Conservation (phyloP, 2,888 invertebrate species). For the Ditylenchus weischeri region DNA sequence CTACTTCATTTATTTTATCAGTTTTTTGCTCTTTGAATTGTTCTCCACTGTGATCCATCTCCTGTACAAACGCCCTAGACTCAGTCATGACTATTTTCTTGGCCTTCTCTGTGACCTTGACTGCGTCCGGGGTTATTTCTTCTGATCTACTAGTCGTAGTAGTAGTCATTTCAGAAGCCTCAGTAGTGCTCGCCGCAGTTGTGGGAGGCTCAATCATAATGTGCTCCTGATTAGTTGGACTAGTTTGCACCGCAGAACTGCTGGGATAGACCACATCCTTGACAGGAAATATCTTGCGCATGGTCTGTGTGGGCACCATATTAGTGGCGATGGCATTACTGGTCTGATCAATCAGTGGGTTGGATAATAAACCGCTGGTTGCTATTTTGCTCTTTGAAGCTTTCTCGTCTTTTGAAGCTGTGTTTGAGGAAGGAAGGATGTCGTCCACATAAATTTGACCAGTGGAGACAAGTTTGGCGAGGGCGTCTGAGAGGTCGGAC, state of each 20-base stretch:
- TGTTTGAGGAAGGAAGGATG: not conserved
- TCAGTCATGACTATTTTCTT: conserved; percentile 14
- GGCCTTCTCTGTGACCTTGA: not conserved
- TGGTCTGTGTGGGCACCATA: conserved; percentile 7
- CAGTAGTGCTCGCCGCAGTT: conserved; percentile 2
- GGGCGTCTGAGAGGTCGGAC: conserved; percentile 23
- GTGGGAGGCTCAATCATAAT: conserved; percentile 16
- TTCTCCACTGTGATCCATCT: conserved; percentile 13
- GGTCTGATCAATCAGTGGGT: conserved; percentile 13
- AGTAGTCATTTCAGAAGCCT: not conserved
- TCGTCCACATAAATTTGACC: conserved; percentile 20
- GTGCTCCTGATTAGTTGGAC: not conserved
- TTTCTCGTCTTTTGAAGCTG: not conserved
- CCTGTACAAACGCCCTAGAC: conserved; percentile 19
- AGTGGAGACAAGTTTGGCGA: conserved; percentile 21
- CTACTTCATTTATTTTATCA: conserved; percentile 5
- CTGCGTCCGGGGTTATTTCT: not conserved
- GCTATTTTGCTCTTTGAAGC: not conserved
- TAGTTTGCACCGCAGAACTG: not conserved
- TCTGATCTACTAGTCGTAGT: not conserved
- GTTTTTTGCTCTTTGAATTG: no score
- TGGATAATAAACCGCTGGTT: conserved; percentile 3
- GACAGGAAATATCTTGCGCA: conserved; percentile 17
- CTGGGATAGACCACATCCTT: conserved; percentile 9
- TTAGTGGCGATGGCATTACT: conserved; percentile 13